Percentiles rank a stretch among this genome's conserved stretches.
These are phyloP conservation scores for Galerucella pusilla DNA, from an alignment of 2,888 invertebrate species.

Conservation along the genomic window DNA sequence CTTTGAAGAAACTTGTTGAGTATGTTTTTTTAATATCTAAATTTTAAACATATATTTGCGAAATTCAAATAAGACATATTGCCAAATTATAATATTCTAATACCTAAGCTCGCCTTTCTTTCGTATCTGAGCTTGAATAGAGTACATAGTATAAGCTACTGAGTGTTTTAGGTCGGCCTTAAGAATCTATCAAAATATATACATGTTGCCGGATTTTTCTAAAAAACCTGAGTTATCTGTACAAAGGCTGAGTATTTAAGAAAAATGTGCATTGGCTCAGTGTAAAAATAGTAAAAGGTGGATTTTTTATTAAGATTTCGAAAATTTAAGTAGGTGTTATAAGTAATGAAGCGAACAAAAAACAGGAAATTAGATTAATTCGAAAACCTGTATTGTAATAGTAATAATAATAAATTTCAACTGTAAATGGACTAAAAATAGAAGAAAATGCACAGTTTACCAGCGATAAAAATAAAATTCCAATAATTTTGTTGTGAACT, in stretches of 20 bases:
- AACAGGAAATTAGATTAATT: neutral
- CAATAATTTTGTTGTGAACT: no score
- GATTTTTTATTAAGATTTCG: neutral
- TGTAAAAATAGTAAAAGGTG: neutral
- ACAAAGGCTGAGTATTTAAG: neutral
- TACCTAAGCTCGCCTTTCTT: neutral
- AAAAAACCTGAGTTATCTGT: conserved; percentile 4
- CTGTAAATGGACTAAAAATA: no score
- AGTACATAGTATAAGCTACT: no score
- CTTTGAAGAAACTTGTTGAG: no score
- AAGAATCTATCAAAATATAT: no score
- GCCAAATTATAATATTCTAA: neutral
- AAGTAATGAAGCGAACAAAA: neutral
- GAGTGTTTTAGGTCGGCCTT: no score
- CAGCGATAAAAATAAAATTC: neutral
- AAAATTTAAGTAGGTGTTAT: neutral
- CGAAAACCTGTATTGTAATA: neutral
- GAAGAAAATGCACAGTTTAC: neutral
- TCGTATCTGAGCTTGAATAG: neutral
- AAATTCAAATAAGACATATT: neutral
- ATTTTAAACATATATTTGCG: no score
- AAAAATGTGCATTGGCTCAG: conserved; percentile 9
- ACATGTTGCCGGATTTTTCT: neutral
- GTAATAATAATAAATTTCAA: no score
- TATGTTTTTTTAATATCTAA: no score